A percentile compares a stretch with the other conserved stretches of the same genome.
These are phyloP conservation scores for Diachrysia chrysitis DNA, from an alignment of 2,888 invertebrate genomes.

Conservation along the genomic window DNA sequence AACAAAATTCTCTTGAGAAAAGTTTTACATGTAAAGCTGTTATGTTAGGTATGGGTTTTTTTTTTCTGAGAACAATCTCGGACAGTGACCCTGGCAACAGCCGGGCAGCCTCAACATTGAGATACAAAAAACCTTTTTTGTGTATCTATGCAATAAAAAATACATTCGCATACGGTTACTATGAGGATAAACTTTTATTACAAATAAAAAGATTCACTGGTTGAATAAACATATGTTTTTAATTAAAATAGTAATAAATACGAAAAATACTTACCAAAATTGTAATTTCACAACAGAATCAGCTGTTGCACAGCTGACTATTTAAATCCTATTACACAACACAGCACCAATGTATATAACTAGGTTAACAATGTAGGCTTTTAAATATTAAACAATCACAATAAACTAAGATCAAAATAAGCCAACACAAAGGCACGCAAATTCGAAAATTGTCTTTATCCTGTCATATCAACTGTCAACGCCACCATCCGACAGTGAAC, in stretches of 20 bases:
- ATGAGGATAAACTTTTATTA: neutral
- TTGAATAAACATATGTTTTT: neutral
- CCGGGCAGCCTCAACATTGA: conserved; percentile 5
- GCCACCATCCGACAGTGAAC: conserved; percentile 10
- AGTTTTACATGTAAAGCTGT: neutral
- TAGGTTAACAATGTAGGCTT: conserved; percentile 28
- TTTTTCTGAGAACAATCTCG: neutral
- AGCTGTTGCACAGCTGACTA: conserved; percentile 55
- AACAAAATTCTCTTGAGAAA: neutral
- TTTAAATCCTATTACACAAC: conserved; percentile 43
- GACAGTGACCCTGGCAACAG: conserved; percentile 2
- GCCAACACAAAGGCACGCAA: conserved; percentile 49
- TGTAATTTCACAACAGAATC: conserved; percentile 43
- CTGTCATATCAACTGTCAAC: conserved; percentile 42
- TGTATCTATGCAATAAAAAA: conserved; percentile 2
- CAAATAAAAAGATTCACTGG: neutral
- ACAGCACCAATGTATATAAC: conserved; percentile 49
- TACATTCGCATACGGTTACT: neutral
- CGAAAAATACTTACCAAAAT: conserved; percentile 46
- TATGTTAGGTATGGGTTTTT: neutral
- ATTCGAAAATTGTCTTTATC: conserved; percentile 42
- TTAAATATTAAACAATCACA: conserved; percentile 31
- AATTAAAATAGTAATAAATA: neutral
- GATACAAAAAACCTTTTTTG: neutral
- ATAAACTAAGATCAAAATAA: conserved; percentile 28